Conservation (phyloP, 2,113 vertebrate genomes). For the Strix aluco region DNA sequence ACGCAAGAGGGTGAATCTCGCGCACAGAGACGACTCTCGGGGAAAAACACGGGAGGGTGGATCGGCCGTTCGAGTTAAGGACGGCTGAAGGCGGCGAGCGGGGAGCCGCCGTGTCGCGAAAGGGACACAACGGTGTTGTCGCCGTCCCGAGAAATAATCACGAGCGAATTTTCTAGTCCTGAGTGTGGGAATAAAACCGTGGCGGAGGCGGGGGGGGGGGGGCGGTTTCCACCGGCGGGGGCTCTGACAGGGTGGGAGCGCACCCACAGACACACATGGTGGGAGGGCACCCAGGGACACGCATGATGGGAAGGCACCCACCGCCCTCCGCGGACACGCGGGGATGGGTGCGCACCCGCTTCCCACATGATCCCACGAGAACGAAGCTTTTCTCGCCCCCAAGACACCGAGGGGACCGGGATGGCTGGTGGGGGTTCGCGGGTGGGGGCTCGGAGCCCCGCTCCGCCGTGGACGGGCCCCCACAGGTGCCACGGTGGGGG, state of each 20-base stretch:
- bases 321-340: background rate
- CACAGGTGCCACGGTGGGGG: background rate
- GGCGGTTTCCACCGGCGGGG: background rate
- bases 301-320: background rate
- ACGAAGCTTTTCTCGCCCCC: background rate
- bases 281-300: background rate
- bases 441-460: conserved; percentile 69
- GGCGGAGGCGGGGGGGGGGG: background rate
- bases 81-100: background rate
- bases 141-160: background rate
- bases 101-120: background rate
- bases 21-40: background rate
- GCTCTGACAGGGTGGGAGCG: background rate
- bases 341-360: background rate
- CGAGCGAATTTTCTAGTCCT: background rate
- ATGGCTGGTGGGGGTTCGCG: conserved; percentile 32
- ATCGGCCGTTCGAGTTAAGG: rapidly evolving
- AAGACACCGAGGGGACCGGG: rapidly evolving
- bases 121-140: background rate
- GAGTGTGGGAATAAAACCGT: background rate
- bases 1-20: background rate
- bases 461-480: background rate
- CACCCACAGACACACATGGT: background rate
- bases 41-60: background rate
- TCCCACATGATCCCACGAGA: background rate